Conservation (phyloP, 1,140 invertebrate species). For the Caenorhabditis briggsae region DNA sequence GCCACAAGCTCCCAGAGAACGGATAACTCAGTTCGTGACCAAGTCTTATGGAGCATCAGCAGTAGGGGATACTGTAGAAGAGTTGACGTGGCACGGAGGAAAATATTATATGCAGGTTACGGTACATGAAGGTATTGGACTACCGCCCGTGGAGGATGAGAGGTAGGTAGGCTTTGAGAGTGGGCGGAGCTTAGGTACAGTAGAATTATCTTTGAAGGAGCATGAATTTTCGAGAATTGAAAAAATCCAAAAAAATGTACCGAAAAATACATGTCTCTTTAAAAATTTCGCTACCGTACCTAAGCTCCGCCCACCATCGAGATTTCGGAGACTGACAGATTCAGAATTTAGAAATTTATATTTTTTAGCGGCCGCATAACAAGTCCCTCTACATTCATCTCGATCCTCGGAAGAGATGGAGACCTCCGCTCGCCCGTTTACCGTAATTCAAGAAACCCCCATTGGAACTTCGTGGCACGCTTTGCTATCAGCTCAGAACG, state of each 20-base stretch:
- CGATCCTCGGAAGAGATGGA: neutral
- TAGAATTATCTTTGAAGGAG: neutral
- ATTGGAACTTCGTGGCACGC: neutral
- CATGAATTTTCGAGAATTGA: no score
- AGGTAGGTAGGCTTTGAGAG: neutral
- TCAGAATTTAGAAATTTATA: no score
- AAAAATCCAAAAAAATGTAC: no score
- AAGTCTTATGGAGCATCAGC: conserved; percentile 36
- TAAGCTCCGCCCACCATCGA: no score
- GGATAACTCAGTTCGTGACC: neutral
- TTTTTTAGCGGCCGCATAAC: neutral
- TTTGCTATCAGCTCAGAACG: conserved; percentile 16
- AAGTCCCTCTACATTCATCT: conserved; percentile 9
- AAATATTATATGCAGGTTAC: conserved; percentile 46
- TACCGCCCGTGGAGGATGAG: conserved; percentile 23
- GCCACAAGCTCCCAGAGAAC: neutral
- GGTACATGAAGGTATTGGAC: conserved; percentile 2
- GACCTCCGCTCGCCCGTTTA: conserved; percentile 24
- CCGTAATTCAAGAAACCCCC: conserved; percentile 1
- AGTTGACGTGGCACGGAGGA: neutral
- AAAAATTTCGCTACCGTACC: no score
- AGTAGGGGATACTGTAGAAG: conserved; percentile 37
- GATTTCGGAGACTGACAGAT: no score
- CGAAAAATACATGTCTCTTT: no score
- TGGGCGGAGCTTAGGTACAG: neutral